phyloP scores from a whole-genome alignment of 2,797 vertebrate species.

The Semaprochilodus insignis region DNA sequence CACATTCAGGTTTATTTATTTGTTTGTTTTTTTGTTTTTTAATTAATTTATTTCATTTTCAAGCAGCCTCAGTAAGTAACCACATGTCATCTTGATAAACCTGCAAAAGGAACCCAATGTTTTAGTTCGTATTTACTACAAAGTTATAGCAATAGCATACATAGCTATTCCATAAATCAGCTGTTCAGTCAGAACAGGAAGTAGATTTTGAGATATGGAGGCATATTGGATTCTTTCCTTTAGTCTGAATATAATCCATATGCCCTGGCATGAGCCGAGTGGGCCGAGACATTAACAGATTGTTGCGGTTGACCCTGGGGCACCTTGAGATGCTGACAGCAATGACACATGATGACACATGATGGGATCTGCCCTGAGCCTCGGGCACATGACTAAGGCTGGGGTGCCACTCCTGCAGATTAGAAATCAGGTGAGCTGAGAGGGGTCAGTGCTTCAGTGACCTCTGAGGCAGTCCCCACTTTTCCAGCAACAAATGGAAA shows the following conservation, averaged over 20 bases:
- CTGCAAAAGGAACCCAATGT: not conserved
- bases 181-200: not conserved
- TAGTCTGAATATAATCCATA: not conserved
- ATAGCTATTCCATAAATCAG: not conserved
- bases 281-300: conserved; percentile 64
- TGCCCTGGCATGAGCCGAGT: conserved; percentile 1
- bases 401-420: conserved; percentile 58
- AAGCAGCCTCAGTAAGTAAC: too few species aligned
- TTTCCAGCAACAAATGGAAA: conserved; percentile 59
- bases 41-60: too few species aligned
- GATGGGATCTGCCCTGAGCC: conserved; percentile 63
- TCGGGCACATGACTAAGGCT: conserved; percentile 32
- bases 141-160: not conserved
- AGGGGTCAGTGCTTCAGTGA: conserved; percentile 55
- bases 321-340: conserved; percentile 69
- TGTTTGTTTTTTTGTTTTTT: too few species aligned
- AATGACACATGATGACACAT: conserved; percentile 73
- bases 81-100: too few species aligned
- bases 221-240: not conserved
- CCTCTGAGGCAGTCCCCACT: conserved; percentile 48
- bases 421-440: conserved; percentile 63
- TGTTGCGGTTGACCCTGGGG: conserved; percentile 68
- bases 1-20: too few species aligned
- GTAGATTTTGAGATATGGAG: too few species aligned
- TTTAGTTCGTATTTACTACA: not conserved